These are phyloP conservation scores for Erpobdella octoculata DNA, from an alignment of 2,888 invertebrate genomes.

Conservation along the genomic window DNA sequence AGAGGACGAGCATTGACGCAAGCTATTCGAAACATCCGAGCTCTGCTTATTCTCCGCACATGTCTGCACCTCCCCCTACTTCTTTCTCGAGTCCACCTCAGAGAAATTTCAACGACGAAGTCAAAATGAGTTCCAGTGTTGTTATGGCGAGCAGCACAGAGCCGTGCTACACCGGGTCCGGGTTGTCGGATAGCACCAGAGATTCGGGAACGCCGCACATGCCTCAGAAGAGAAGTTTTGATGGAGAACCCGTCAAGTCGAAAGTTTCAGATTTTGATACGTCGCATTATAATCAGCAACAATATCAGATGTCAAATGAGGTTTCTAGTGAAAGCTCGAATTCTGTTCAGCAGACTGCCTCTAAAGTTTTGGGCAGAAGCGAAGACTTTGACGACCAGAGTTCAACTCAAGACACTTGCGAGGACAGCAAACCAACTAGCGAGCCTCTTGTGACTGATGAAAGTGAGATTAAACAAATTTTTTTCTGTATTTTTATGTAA, in stretches of 20 bases:
- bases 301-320: background rate
- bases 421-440: conserved; percentile 3
- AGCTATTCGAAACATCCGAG: too few species aligned
- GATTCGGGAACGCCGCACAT: background rate
- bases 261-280: background rate
- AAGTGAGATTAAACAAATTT: background rate
- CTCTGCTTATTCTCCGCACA: too few species aligned
- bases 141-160: too few species aligned
- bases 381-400: conserved; percentile 11
- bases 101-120: too few species aligned
- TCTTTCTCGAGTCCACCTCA: too few species aligned
- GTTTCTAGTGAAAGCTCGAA: background rate
- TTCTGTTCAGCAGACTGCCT: background rate
- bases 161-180: too few species aligned
- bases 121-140: too few species aligned
- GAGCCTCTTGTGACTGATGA: conserved; percentile 18
- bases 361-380: too few species aligned
- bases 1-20: too few species aligned
- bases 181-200: background rate
- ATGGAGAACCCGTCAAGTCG: conserved; percentile 8
- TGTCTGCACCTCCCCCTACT: too few species aligned
- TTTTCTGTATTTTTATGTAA: too few species aligned
- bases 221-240: background rate
- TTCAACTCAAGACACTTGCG: conserved; percentile 13
- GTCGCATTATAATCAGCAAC: too few species aligned